Percentiles rank a stretch among this genome's conserved stretches.
phyloP scores from a whole-genome alignment of 2,888 invertebrate genomes.

The Nesidiocoris tenuis region DNA sequence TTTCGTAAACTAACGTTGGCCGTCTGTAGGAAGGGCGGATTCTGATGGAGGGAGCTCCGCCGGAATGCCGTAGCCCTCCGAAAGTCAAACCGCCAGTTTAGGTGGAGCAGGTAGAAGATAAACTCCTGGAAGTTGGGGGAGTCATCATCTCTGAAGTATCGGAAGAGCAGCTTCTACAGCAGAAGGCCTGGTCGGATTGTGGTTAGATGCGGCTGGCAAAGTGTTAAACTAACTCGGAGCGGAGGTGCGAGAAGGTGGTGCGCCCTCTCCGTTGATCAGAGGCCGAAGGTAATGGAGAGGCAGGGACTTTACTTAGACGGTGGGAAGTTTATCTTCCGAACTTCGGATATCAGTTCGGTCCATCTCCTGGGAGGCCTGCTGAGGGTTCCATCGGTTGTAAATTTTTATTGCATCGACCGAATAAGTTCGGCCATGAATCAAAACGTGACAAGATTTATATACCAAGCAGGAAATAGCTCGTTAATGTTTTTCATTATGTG shows the following conservation, averaged over 20 bases:
- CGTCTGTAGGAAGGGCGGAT: not conserved
- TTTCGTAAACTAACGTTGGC: too few species aligned
- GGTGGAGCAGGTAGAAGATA: not conserved
- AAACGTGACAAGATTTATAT: too few species aligned
- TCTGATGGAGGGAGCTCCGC: not conserved
- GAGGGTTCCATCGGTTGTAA: not conserved
- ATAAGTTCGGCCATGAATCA: not conserved
- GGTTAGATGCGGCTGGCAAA: not conserved
- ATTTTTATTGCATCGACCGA: not conserved
- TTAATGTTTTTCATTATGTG: too few species aligned
- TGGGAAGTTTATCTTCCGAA: not conserved
- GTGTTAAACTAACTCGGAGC: not conserved
- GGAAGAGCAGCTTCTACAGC: not conserved
- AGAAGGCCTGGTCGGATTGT: not conserved
- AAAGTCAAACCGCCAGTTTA: too few species aligned
- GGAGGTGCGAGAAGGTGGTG: not conserved
- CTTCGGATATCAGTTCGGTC: not conserved
- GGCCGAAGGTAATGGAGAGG: not conserved
- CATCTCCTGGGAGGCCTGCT: not conserved
- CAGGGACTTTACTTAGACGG: not conserved
- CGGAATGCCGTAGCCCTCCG: not conserved
- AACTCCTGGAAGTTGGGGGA: not conserved
- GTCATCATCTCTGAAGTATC: not conserved
- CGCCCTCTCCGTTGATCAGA: not conserved
- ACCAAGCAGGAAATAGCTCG: too few species aligned